Base-by-base conservation (phyloP, 2,113 vertebrate genomes). In the Varanus komodoensis region DNA sequence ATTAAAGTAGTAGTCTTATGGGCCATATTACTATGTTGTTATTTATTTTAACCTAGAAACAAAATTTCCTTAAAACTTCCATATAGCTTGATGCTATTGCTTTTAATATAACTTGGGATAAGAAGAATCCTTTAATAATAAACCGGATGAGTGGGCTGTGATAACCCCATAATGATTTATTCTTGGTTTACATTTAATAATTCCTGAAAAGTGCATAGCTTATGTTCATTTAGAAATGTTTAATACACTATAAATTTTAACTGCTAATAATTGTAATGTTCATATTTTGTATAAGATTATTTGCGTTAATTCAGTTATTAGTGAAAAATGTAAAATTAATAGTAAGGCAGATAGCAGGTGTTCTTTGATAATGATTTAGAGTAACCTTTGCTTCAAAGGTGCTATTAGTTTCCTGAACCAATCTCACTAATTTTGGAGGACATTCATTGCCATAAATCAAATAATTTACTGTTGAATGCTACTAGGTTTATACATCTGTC, bases 401-500 rank as follows among this genome's bases (percentile, higher is more conserved):
- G 90, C 27, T 91, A 67, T 48, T 91, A 67, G 85, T 17, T 88
- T 57, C 48, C 89, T 82, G 2, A 90, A 91, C 82, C n/a, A 85
- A 48, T 89, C 87, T 0, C 0, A 54, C 21, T 95, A 64, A 89
- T 91, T 94, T 91, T 87, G 88, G 91, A 81, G 90, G 91, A 25
- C 2, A 29, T 82, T 74, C 23, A 80, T 84, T 69, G 11, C 80
- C 89, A 38, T 93, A 92, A 21, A 44, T 85, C 93, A 77, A 75
- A 14, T 88, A 1, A 73, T 94, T 90, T 52, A 25, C 83, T 57
- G 67, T 32, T 88, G 71, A 91, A 89, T 0, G 0, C 54, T 85
- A 84, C 27, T 78, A 52, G 6, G 75, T 67, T 52, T 93, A 1
- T 75, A 0, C 92, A 92, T 77, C 96, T 95, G 96, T 94, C 25